Evolutionary conservation across 2,113 vertebrate genomes (phyloP).

Genomic region (Percopsis transmontana): DNA sequence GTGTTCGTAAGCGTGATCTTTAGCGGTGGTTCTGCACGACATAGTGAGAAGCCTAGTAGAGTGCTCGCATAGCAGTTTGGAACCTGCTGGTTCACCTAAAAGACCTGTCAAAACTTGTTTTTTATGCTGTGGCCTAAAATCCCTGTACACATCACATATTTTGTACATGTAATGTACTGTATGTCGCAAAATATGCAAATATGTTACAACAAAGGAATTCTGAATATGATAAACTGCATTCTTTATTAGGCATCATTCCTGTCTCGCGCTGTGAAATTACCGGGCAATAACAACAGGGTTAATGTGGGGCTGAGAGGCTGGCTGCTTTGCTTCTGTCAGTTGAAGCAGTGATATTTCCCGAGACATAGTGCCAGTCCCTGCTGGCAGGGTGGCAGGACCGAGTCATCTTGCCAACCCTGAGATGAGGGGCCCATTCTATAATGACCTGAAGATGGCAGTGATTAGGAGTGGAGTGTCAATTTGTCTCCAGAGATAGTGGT

Average conservation of each 20-base stretch:
- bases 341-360: conserved; percentile 35
- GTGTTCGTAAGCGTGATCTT: too few species aligned
- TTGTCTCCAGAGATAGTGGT: conserved; percentile 52
- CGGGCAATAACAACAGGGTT: neutral
- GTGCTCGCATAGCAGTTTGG: too few species aligned
- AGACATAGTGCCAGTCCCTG: conserved; percentile 42
- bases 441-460: conserved; percentile 48
- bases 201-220: neutral
- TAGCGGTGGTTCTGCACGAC: too few species aligned
- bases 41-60: too few species aligned
- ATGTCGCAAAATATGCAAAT: too few species aligned
- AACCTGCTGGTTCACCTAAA: too few species aligned
- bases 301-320: neutral
- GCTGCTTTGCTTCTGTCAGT: conserved; percentile 24
- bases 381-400: conserved; percentile 41
- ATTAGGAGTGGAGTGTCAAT: conserved; percentile 55
- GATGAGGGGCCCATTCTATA: conserved; percentile 54
- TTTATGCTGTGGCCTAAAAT: neutral
- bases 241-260: too few species aligned
- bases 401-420: conserved; percentile 48
- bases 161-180: neutral
- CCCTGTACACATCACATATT: neutral
- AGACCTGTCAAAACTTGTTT: too few species aligned
- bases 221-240: neutral
- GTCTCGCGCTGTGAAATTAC: neutral